These are phyloP conservation scores for Drosophila quadrilineata DNA, from an alignment of 1,140 invertebrate genomes.

Conservation along the genomic window DNA sequence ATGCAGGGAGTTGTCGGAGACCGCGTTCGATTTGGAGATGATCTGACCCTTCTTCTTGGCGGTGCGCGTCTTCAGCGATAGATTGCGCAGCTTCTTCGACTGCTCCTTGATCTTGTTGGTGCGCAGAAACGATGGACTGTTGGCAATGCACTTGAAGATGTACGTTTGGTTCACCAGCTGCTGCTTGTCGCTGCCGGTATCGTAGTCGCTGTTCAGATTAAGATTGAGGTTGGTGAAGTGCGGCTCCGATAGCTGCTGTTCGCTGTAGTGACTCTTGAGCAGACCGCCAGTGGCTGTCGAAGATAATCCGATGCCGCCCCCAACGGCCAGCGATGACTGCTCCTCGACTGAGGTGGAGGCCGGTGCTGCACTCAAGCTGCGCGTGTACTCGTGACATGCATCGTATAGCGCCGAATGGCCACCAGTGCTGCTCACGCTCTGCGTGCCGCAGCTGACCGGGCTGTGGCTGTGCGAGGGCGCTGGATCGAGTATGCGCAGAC, in stretches of 20 bases:
- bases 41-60: conserved; percentile 78
- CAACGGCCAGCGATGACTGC: conserved; percentile 6
- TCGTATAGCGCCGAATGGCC: conserved; percentile 69
- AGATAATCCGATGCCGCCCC: conserved; percentile 1
- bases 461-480: conserved; percentile 51
- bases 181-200: conserved; percentile 71
- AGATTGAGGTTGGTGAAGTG: conserved; percentile 68
- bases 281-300: conserved; percentile 11
- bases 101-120: conserved; percentile 81
- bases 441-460: conserved; percentile 69
- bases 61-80: conserved; percentile 71
- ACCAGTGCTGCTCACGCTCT: conserved; percentile 57
- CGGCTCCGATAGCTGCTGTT: conserved; percentile 56
- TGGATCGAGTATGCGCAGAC: conserved; percentile 41
- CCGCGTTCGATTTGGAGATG: conserved; percentile 76
- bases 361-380: conserved; percentile 67
- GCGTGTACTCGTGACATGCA: conserved; percentile 69
- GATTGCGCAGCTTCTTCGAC: conserved; percentile 76
- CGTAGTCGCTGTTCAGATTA: conserved; percentile 72
- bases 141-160: conserved; percentile 81
- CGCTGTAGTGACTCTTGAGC: conserved; percentile 71
- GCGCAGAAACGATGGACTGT: conserved; percentile 78
- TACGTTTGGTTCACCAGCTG: conserved; percentile 78
- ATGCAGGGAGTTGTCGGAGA: conserved; percentile 79
- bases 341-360: conserved; percentile 13